Conservation (phyloP, 2,888 invertebrate species). For the Hydrotaea cyrtoneurina region DNA sequence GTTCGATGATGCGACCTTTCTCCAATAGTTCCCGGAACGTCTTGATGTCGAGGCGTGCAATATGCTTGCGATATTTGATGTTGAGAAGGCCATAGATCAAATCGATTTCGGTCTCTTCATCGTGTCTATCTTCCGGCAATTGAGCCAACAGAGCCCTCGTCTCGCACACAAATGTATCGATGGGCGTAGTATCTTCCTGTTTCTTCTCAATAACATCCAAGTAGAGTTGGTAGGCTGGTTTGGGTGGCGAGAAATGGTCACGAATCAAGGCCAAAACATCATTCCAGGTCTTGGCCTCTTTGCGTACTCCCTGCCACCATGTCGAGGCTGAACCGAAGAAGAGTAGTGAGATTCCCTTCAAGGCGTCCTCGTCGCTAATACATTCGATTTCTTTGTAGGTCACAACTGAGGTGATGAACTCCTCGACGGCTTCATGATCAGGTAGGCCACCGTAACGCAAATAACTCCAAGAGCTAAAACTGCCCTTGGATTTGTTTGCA, state of each 20-base stretch:
- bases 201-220: slow-evolving; percentile 75
- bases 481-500: slow-evolving; percentile 73
- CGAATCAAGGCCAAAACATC: slow-evolving; percentile 74
- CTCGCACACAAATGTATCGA: slow-evolving; percentile 76
- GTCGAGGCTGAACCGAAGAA: slow-evolving; percentile 73
- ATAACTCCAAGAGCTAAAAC: slow-evolving; percentile 75
- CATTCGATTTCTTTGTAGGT: slow-evolving; percentile 77
- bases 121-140: slow-evolving; percentile 76
- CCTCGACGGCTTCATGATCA: slow-evolving; percentile 78
- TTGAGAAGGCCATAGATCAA: slow-evolving; percentile 75
- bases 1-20: slow-evolving; percentile 75
- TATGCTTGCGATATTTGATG: slow-evolving; percentile 74
- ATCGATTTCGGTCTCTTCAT: slow-evolving; percentile 77
- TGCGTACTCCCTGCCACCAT: slow-evolving; percentile 78
- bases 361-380: slow-evolving; percentile 77
- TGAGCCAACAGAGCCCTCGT: slow-evolving; percentile 77
- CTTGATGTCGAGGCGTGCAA: slow-evolving; percentile 76
- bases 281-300: slow-evolving; percentile 76
- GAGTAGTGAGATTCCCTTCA: slow-evolving; percentile 75
- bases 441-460: slow-evolving; percentile 76
- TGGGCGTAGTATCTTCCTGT: slow-evolving; percentile 69
- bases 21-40: slow-evolving; percentile 75
- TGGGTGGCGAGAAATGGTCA: slow-evolving; percentile 78
- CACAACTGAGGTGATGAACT: slow-evolving; percentile 76
- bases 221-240: slow-evolving; percentile 77